phyloP scores from a whole-genome alignment of 2,113 vertebrate species.

The Actinemys pallida region DNA sequence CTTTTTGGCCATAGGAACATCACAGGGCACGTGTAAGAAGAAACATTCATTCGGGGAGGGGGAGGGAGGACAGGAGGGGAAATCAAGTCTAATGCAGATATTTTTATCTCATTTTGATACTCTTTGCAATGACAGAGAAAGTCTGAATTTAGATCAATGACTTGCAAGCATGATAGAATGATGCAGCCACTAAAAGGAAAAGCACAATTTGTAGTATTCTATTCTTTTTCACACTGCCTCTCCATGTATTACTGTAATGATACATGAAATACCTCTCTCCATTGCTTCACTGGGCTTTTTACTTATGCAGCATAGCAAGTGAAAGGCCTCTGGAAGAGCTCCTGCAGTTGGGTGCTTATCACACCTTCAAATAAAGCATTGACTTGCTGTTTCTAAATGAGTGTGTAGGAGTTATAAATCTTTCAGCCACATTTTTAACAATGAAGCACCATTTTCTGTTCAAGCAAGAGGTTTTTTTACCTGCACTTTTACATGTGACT shows the following conservation, averaged over 20 bases:
- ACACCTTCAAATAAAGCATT: neutral
- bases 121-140: neutral
- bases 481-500: neutral
- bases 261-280: neutral
- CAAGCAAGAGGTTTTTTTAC: neutral
- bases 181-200: neutral
- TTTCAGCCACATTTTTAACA: neutral
- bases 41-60: neutral
- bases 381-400: neutral
- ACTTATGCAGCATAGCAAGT: neutral
- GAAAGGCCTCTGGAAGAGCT: neutral
- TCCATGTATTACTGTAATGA: neutral
- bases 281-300: neutral
- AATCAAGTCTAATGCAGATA: neutral
- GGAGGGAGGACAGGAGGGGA: neutral
- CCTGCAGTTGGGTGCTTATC: neutral
- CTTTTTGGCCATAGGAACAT: neutral
- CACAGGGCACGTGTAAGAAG: fast-evolving
- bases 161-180: neutral
- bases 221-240: neutral
- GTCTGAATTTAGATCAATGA: neutral
- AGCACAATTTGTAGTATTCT: neutral
- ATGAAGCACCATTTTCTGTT: neutral
- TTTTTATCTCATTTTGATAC: neutral
- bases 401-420: fast-evolving